These are phyloP conservation scores for Dicaeum eximium DNA, from an alignment of 2,113 vertebrate genomes.

Conservation along the genomic window DNA sequence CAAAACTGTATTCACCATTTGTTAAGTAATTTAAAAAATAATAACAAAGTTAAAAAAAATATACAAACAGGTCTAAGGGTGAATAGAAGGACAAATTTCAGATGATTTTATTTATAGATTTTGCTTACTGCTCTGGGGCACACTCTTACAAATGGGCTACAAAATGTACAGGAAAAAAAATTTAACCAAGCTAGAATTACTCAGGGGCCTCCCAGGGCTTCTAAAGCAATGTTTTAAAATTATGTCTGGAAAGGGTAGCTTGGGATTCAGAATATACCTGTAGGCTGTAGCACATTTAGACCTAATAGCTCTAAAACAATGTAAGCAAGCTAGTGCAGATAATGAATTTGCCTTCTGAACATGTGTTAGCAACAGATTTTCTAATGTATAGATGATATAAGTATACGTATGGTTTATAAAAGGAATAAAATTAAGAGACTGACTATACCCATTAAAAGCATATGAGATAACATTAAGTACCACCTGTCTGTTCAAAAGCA, in stretches of 20 bases:
- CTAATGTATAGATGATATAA: not conserved
- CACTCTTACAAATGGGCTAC: not conserved
- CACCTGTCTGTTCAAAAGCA: not conserved
- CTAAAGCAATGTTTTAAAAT: constrained; percentile 57
- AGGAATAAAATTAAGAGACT: not conserved
- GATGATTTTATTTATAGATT: constrained; percentile 43
- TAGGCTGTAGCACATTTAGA: not conserved
- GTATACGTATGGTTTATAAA: not conserved
- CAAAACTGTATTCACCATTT: not conserved
- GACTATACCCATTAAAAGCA: not conserved
- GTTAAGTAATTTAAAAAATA: constrained; percentile 14
- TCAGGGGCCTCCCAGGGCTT: constrained; percentile 27
- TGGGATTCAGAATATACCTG: not conserved
- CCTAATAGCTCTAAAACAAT: not conserved
- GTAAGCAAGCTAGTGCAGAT: not conserved
- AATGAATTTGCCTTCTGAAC: not conserved
- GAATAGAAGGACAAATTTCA: constrained; percentile 53
- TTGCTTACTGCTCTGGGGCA: constrained; percentile 23
- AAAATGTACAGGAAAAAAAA: not conserved
- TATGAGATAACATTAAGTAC: not conserved
- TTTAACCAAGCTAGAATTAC: constrained; percentile 17
- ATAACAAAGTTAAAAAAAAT: not conserved
- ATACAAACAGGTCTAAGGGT: constrained; percentile 1
- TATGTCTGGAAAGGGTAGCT: not conserved
- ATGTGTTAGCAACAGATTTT: not conserved